Percentiles rank a stretch among this genome's conserved stretches.
Conservation (phyloP, 2,113 vertebrate genomes). For the Columba livia region DNA sequence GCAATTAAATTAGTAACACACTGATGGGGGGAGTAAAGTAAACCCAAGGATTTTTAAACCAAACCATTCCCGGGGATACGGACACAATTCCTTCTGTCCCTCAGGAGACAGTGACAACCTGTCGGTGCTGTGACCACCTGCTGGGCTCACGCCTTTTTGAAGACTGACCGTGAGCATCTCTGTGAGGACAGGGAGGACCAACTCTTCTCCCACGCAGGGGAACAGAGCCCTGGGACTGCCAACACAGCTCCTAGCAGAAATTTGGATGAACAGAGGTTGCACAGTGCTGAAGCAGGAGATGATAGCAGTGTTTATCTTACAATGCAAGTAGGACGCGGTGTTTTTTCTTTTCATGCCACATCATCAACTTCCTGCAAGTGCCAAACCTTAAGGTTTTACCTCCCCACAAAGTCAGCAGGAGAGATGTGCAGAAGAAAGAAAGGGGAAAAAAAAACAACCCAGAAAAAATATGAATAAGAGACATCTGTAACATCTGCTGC, state of each 20-base stretch:
- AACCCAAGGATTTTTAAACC: neutral
- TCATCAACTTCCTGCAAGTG: neutral
- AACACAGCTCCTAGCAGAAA: neutral
- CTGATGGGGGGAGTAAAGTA: neutral
- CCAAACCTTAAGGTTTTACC: neutral
- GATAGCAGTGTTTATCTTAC: neutral
- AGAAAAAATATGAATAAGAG: neutral
- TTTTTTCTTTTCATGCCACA: neutral
- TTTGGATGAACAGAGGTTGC: neutral
- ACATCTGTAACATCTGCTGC: neutral
- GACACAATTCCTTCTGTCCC: neutral
- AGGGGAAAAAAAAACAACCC: neutral
- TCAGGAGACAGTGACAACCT: neutral
- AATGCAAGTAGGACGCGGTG: neutral
- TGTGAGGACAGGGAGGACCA: fast-evolving
- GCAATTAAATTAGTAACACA: constrained; percentile 1
- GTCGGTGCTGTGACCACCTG: fast-evolving
- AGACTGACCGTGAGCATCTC: neutral
- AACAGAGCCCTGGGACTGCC: neutral
- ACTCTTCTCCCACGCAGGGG: neutral
- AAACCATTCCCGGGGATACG: neutral
- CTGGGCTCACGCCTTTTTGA: neutral
- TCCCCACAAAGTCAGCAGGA: neutral
- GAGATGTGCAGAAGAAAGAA: neutral
- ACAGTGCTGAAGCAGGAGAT: neutral